Evolutionary conservation across 2,797 vertebrate species (phyloP), one percentile per base, ranked within the genome.

Genomic region (Myotis pilosus): DNA sequence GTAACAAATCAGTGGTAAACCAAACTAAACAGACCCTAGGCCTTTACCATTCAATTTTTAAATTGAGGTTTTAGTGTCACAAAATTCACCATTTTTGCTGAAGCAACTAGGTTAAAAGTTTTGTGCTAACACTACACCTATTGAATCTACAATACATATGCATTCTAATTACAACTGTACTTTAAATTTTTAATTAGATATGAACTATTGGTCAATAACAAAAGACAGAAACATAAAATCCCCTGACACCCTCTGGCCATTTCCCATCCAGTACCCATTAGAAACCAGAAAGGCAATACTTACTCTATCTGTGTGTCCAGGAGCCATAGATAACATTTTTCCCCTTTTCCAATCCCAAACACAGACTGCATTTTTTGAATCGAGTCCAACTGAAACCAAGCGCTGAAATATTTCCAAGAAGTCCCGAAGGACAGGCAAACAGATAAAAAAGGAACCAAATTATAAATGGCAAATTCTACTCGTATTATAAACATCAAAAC

Each of bases 341-440:
- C 99, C 99, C 98, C 98, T 99, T 97, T 99, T 99, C 99, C 99
- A 99, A 98, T 99, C 99, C 99, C 99, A 99, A 92, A 99, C 99
- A 97, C 99, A 99, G 98, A 99, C 99, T 94, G 99, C 99, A 98
- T 99, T 99, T 98, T 99, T 99, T 3, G 99, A 99, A 98, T 99
- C 99, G 97, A 99, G 98, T 96, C 99, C 99, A 97, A 99, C 99
- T 16, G 99, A 99, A 96, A 99, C 99, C 98, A 99, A 98, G 97
- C 99, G 99, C 99, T 99, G 98, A 82, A 72, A 97, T 97, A 93
- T 76, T 72, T 94, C 88, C 95, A 96, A 80, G 87, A 96, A 87
- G 62, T 95, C 94, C 89, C 87, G 41, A 86, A 81, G 68, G 28
- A 92, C 94, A 96, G 41, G 95, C 86, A 96, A 96, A 93, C 17